Percentiles rank a stretch among this genome's conserved stretches.
These are phyloP conservation scores for Cenopis cana DNA, from an alignment of 2,888 invertebrate genomes.

Conservation along the genomic window DNA sequence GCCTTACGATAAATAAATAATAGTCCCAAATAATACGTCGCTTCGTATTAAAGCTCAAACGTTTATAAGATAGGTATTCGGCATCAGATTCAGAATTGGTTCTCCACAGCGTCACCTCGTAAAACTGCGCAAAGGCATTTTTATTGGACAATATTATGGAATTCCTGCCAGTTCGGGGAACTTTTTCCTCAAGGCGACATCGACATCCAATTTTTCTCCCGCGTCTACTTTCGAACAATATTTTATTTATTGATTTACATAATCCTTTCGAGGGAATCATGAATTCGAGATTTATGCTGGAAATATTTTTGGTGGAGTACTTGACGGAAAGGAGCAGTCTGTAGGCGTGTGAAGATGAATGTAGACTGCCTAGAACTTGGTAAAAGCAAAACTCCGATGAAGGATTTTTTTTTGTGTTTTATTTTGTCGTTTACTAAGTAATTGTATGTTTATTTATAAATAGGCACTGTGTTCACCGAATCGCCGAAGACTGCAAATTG, in stretches of 20 bases:
- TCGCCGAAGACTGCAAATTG: no score
- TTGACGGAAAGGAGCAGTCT: background rate
- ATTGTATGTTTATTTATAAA: no score
- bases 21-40: background rate
- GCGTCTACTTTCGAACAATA: conserved; percentile 57
- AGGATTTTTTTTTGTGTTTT: no score
- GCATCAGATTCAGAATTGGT: conserved; percentile 11
- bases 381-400: background rate
- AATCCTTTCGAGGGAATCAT: conserved; percentile 56
- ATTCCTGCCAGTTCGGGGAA: conserved; percentile 58
- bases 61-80: conserved; percentile 38
- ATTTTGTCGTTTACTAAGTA: no score
- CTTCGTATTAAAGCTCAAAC: conserved; percentile 5
- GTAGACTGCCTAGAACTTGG: background rate
- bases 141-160: conserved; percentile 67
- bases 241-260: conserved; percentile 68
- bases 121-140: conserved; percentile 51
- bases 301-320: conserved; percentile 27
- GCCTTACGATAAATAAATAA: no score
- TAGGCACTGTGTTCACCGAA: no score
- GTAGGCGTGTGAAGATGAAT: background rate
- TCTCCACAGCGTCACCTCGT: conserved; percentile 46
- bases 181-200: conserved; percentile 58
- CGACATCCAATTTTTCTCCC: conserved; percentile 59
- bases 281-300: conserved; percentile 46